Base-by-base conservation (phyloP, 2,797 vertebrate species). In the Poecilia wingei region DNA sequence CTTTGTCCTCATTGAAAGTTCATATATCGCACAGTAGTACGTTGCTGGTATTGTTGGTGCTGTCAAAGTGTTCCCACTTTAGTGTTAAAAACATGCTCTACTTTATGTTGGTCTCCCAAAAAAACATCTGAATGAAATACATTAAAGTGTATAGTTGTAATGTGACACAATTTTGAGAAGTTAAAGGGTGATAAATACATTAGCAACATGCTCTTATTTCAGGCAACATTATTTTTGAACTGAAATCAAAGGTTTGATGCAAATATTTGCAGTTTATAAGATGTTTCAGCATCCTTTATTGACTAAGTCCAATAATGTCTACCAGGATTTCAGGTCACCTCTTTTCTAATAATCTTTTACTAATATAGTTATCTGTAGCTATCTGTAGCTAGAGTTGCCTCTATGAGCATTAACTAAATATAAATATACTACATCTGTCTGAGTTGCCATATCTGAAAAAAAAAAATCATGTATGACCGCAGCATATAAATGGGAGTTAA, bases 401-500 rank as follows among this genome's bases (percentile, higher is more conserved):
- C 3, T 6, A 2, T 22, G 39, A 33, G 51, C 55, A 75, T 31
- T 45, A 59, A 61, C 55, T 76, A 46, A 47, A 64, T 14, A 59
- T 28, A 10, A 2, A 12, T 14, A 20, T 47, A 46, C 20, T 46
- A 12, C 22, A 25, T 46, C 8, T 66, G 64, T 39, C 36, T 22
- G 3, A 39, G 8, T 36, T 66, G 6, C 64, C 64, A 20, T 66
- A 6, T 22, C 0, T 1, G 18, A 36, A n/a, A 9, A n/a, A 31
- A 22, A 39, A 53, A 53, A 25, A 39, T 22, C 0, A 5, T 45
- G 3, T 10, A 2, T 33, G 20, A 6, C 28, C 31, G 7, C 33
- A n/a, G 8, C 22, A 57, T 16, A 6, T 66, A 25, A 64, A 82
- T 83, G n/a, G 69, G 74, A 45, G 70, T 25, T 33, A 77, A 51